Conservation (phyloP, 1,140 invertebrate species). For the Eueides isabella region DNA sequence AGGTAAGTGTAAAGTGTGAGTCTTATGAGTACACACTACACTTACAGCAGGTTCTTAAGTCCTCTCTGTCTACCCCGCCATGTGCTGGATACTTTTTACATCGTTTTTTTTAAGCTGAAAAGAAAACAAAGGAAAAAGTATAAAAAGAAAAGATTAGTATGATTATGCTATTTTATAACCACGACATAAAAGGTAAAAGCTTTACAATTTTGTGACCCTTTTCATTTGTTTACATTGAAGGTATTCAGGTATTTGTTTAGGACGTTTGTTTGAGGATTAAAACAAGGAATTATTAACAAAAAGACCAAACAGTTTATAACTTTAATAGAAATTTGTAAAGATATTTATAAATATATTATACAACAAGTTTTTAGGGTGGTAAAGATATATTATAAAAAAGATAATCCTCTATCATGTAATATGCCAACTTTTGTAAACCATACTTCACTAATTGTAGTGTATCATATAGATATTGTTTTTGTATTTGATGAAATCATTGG, state of each 20-base stretch:
- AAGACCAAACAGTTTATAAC: slow-evolving; percentile 25
- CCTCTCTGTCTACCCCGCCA: no score
- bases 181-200: slow-evolving; percentile 9
- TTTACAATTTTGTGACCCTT: slow-evolving; percentile 18
- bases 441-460: no score
- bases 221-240: slow-evolving; percentile 32
- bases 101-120: no score
- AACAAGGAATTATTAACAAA: slow-evolving; percentile 46
- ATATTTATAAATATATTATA: neutral
- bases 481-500: no score
- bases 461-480: no score
- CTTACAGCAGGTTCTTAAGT: no score
- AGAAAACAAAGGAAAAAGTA: neutral
- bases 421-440: neutral
- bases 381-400: neutral
- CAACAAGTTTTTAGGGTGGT: neutral
- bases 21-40: no score
- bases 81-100: no score
- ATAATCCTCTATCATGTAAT: neutral
- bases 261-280: slow-evolving; percentile 50
- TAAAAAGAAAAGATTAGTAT: neutral
- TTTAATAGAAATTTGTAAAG: neutral
- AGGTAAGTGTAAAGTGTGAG: no score
- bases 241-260: slow-evolving; percentile 50
- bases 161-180: slow-evolving; percentile 7